phyloP scores from a whole-genome alignment of 2,797 vertebrate genomes.

The Xiphorhynchus erythropygius region DNA sequence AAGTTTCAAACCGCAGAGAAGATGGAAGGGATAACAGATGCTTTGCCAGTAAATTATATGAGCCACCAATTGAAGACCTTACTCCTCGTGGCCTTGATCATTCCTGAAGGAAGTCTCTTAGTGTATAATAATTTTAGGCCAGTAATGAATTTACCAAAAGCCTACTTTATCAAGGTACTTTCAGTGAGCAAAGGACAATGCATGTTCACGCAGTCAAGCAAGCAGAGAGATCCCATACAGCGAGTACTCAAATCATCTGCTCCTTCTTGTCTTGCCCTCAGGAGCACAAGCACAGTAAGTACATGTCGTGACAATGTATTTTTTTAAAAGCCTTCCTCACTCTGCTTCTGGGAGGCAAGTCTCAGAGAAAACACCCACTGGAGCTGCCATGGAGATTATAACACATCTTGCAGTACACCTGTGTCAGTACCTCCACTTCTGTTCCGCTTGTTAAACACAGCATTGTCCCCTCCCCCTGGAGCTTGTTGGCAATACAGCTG shows the following conservation, averaged over 20 bases:
- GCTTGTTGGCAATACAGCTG: neutral
- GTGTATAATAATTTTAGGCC: neutral
- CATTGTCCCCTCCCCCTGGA: neutral
- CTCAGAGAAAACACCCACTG: neutral
- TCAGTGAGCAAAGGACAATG: neutral
- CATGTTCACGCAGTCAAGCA: neutral
- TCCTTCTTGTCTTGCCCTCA: neutral
- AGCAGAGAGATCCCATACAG: neutral
- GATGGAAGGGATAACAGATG: accelerated
- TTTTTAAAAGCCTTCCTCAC: neutral
- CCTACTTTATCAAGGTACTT: neutral
- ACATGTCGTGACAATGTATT: neutral
- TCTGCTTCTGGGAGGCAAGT: neutral
- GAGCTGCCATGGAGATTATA: neutral
- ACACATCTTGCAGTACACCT: neutral
- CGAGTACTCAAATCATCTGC: neutral
- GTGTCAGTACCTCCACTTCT: neutral
- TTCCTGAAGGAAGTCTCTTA: neutral
- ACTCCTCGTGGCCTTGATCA: neutral
- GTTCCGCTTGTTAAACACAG: neutral
- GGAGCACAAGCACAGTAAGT: neutral
- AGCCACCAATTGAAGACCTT: neutral
- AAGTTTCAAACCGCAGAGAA: neutral
- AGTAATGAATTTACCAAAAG: neutral
- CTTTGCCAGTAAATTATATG: neutral